Evolutionary conservation across 2,797 vertebrate species (phyloP), one percentile per base, ranked within the genome.

Genomic region (Molossus molossus): DNA sequence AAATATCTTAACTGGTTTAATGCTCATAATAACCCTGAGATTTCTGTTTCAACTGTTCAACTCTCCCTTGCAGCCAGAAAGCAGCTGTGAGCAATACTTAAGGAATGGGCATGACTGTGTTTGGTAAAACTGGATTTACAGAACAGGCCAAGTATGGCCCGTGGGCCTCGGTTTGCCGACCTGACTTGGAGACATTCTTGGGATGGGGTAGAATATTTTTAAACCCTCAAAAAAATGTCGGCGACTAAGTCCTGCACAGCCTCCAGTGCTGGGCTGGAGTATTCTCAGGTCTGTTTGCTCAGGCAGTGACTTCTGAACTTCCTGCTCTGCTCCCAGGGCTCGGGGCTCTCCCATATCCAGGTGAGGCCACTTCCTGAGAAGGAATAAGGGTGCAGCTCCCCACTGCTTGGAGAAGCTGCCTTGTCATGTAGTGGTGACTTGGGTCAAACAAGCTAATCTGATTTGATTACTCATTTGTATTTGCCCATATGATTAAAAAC

Each of bases 401-500:
- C 9, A 6, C 29, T 94, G 27, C 87, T 69, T 40, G 13, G 33
- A 67, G 58, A 93, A 79, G 29, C 21, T 27, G 9, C 18, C 0
- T 75, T 83, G 58, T 90, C 87, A 85, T 14, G 20, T 5, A 6
- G 3, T 17, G 77, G 29, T 70, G 45, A 80, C 17, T 3, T 20
- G 58, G 88, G n/a, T 91, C 33, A 45, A 11, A 75, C 53, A 79
- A 53, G 5, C 7, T 45, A n/a, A 18, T 90, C 70, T 90, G 73
- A 88, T 50, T 20, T 53, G 37, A n/a, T 86, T 72, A 33, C n/a
- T 48, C 11, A 0, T 17, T 1, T 13, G 0, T n/a, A 6, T 76
- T 92, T 94, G 65, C 11, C 21, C 55, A 4, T 10, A 11, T 12
- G 29, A 91, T 72, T 53, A 69, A 77, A 96, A 95, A 23, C 20